These are phyloP conservation scores for Sparus aurata DNA, from an alignment of 2,797 vertebrate species.

Conservation along the genomic window DNA sequence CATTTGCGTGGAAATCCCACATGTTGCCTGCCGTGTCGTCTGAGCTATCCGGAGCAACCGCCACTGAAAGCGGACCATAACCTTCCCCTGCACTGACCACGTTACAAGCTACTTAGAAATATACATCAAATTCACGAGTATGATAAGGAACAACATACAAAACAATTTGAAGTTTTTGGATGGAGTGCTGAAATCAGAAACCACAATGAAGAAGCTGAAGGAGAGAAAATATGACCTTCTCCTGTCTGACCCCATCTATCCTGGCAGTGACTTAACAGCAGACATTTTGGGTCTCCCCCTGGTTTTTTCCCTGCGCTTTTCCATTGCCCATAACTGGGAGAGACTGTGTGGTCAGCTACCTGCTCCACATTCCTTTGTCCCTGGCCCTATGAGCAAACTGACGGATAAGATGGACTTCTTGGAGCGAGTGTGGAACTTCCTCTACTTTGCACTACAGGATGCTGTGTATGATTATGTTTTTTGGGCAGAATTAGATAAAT, in stretches of 20 bases:
- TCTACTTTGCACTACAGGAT: slow-evolving; percentile 81
- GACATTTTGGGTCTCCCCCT: slow-evolving; percentile 85
- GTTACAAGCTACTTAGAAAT: slow-evolving; percentile 84
- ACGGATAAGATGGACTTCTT: slow-evolving; percentile 88
- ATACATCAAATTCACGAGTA: slow-evolving; percentile 72
- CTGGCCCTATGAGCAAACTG: slow-evolving; percentile 85
- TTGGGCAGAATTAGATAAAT: slow-evolving; percentile 72
- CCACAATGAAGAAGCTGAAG: slow-evolving; percentile 84
- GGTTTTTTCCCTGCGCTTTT: slow-evolving; percentile 85
- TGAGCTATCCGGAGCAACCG: too few species aligned
- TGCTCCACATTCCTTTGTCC: slow-evolving; percentile 85
- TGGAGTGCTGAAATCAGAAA: slow-evolving; percentile 77
- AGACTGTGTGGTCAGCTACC: slow-evolving; percentile 89
- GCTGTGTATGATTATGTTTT: fast-evolving
- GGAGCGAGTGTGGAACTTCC: slow-evolving; percentile 86
- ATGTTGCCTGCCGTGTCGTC: too few species aligned
- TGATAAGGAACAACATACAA: slow-evolving; percentile 52
- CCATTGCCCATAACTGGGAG: slow-evolving; percentile 84
- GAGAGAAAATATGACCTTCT: slow-evolving; percentile 84
- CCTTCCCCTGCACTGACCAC: too few species aligned
- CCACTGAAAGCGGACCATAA: too few species aligned
- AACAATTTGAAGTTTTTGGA: slow-evolving; percentile 77
- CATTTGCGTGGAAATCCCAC: too few species aligned
- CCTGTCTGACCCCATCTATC: slow-evolving; percentile 84
- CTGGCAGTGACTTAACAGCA: slow-evolving; percentile 88